phyloP scores from a whole-genome alignment of 2,797 vertebrate genomes.

The Parambassis ranga region DNA sequence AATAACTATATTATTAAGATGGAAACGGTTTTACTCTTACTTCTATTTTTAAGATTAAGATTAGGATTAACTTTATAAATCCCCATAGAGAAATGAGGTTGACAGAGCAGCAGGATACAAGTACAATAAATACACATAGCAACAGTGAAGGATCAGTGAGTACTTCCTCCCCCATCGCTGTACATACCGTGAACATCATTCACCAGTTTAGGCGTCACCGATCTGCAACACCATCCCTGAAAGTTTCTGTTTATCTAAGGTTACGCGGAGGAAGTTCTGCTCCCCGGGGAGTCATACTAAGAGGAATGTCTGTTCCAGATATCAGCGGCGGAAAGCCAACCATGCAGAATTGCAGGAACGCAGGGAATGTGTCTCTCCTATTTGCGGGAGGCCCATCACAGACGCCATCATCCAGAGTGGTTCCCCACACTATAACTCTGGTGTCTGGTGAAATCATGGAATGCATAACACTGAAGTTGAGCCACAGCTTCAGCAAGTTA shows the following conservation, averaged over 20 bases:
- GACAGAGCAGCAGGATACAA: too few relatives aligned
- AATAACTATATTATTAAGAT: too few relatives aligned
- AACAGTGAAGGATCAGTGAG: too few relatives aligned
- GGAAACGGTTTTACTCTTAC: too few relatives aligned
- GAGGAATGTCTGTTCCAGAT: slow-evolving; percentile 47
- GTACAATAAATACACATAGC: too few relatives aligned
- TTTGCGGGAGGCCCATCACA: slow-evolving; percentile 13
- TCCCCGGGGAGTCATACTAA: slow-evolving; percentile 21
- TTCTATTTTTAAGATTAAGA: too few relatives aligned
- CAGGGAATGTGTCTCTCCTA: slow-evolving; percentile 48
- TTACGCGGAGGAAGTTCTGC: slow-evolving; percentile 44
- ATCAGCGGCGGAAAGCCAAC: slow-evolving; percentile 29
- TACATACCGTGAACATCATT: neutral
- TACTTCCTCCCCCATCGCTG: too few relatives aligned
- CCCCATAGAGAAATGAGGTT: too few relatives aligned
- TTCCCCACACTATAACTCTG: slow-evolving; percentile 18
- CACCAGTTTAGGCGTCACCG: neutral
- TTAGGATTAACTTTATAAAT: too few relatives aligned
- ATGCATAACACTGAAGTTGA: slow-evolving; percentile 9
- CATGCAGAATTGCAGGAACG: slow-evolving; percentile 33
- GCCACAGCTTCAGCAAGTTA: slow-evolving; percentile 3
- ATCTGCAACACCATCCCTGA: neutral
- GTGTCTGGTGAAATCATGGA: slow-evolving; percentile 35
- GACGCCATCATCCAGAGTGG: slow-evolving; percentile 24
- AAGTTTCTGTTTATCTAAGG: slow-evolving; percentile 14